Conservation (phyloP, 1,140 invertebrate genomes). For the Heliconius eleuchia region DNA sequence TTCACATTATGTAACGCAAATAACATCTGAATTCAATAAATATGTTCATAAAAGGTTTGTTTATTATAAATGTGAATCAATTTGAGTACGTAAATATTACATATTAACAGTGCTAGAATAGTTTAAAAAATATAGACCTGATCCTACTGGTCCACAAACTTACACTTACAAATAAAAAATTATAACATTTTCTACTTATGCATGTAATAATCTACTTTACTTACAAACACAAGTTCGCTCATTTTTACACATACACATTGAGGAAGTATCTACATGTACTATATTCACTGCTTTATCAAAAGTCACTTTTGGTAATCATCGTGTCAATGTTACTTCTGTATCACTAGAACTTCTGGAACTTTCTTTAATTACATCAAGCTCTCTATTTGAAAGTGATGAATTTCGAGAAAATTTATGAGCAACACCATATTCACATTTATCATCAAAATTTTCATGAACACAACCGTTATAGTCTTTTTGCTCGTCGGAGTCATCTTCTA, state of each 20-base stretch:
- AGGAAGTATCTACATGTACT: conserved; percentile 60
- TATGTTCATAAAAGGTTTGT: not conserved
- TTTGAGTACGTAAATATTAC: conserved; percentile 17
- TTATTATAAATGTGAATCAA: not conserved
- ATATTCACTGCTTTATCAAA: conserved; percentile 69
- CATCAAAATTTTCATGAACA: conserved; percentile 66
- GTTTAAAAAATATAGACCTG: conserved; percentile 60
- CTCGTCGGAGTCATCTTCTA: conserved; percentile 69
- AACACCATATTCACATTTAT: conserved; percentile 69
- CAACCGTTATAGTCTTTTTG: conserved; percentile 61
- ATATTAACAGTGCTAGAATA: conserved; percentile 24
- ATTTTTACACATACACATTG: conserved; percentile 45
- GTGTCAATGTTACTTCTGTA: conserved; percentile 77
- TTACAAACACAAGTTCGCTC: conserved; percentile 41
- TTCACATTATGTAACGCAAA: conserved; percentile 1
- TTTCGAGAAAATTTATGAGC: conserved; percentile 74
- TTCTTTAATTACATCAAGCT: conserved; percentile 80
- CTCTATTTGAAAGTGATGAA: conserved; percentile 75
- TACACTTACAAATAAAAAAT: conserved; percentile 35
- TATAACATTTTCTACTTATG: conserved; percentile 46
- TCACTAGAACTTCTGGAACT: conserved; percentile 80
- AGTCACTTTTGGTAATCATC: conserved; percentile 76
- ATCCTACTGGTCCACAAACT: conserved; percentile 68
- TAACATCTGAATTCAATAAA: conserved; percentile 1
- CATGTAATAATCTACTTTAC: conserved; percentile 38